Evolutionary conservation across 2,113 vertebrate genomes (phyloP).

Genomic region (Ranitomeya imitator): DNA sequence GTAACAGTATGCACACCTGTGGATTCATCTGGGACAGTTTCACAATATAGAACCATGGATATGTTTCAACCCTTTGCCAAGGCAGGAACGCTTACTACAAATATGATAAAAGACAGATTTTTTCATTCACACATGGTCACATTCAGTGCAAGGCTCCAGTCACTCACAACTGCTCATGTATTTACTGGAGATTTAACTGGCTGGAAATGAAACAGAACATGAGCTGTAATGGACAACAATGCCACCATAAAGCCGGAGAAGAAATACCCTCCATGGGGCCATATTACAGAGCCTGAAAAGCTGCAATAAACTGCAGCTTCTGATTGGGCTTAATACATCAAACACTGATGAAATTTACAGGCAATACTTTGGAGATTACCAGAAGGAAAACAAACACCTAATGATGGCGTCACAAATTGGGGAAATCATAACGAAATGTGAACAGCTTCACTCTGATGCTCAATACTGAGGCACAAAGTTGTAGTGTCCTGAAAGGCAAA

Average conservation of each 20-base stretch:
- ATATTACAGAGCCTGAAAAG: background rate
- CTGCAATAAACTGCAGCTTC: conserved; percentile 9
- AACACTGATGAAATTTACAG: background rate
- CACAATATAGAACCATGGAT: conserved; percentile 5
- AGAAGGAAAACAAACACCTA: background rate
- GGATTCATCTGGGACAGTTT: conserved; percentile 17
- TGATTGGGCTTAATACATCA: background rate
- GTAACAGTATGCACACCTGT: conserved; percentile 45
- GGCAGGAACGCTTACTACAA: background rate
- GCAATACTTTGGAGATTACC: background rate
- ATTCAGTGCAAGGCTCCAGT: conserved; percentile 8
- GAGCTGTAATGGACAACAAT: background rate
- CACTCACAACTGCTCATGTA: conserved; percentile 3
- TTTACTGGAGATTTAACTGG: background rate
- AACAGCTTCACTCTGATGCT: background rate
- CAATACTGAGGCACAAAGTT: background rate
- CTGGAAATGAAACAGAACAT: background rate
- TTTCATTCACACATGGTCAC: background rate
- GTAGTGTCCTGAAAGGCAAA: too few species aligned
- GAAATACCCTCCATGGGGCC: background rate
- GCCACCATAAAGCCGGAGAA: background rate
- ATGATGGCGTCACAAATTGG: background rate
- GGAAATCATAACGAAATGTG: background rate
- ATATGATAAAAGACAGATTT: conserved; percentile 33
- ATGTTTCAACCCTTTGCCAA: conserved; percentile 19